Evolutionary conservation across 2,888 invertebrate genomes (phyloP), one percentile per base, ranked within the genome.

Genomic region (Merodon equestris): DNA sequence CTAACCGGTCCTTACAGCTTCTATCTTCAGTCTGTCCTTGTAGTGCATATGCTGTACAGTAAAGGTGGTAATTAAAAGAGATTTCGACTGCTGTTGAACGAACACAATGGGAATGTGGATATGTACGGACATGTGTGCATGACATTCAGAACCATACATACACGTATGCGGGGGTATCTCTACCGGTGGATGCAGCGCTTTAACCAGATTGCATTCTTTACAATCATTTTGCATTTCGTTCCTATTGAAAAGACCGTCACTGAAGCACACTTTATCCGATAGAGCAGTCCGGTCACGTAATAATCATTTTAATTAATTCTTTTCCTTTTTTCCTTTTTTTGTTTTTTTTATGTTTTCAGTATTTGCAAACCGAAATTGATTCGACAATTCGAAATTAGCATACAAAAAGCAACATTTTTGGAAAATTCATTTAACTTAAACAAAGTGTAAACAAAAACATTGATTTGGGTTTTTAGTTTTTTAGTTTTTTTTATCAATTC

Each of bases 231-330:
- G 68, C 68, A 74, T 74, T 68, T 68, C 74, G 50, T 45, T 79
- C 74, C 42, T 56, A 64, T 73, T 68, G 51, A 73, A 73, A 42
- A 15, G 58, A 47, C 40, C 27, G 60, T 48, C 74, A 64, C 50
- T 50, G 34, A 58, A 48, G 60, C 45, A 38, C 40, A 17, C 40
- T 57, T 74, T 51, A 56, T 51, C 56, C 57, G 47, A 79, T 72
- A 27, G 36, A 38, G 27, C 44, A 79, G 13, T 51, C 74, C 54
- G 19, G 68, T 79, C 74, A 79, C 79, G 79, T 74, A 79, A 51
- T 64, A 60, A 68, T 74, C 53, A 50, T 63, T 79, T 74, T 70
- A 74, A 74, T 79, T 79, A 70, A 77, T 77, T 71, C 34, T 14
- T 40, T 47, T 58, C 42, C 47, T 14, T 57, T 45, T 64, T 58